These are phyloP conservation scores for Coracias cyanogaster DNA, from an alignment of 2,797 vertebrate genomes.

Conservation along the genomic window DNA sequence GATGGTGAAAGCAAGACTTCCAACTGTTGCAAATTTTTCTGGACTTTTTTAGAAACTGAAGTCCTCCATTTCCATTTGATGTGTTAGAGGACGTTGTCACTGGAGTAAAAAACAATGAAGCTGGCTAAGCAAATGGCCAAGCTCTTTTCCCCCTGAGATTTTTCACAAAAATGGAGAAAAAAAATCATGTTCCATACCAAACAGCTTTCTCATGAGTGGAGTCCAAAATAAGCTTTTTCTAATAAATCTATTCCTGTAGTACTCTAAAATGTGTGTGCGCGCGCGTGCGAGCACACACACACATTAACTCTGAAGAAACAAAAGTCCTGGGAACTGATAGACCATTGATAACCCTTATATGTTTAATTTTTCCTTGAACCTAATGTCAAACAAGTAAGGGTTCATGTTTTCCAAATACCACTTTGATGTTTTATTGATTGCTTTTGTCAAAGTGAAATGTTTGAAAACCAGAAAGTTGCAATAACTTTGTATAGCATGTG, in stretches of 20 bases:
- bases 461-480: constrained; percentile 16
- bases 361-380: constrained; percentile 35
- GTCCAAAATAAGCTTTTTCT: neutral
- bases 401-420: neutral
- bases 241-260: neutral
- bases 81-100: neutral
- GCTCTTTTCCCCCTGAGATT: neutral
- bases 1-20: neutral
- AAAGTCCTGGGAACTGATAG: neutral
- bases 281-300: neutral
- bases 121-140: neutral
- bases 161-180: neutral
- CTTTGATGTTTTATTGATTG: constrained; percentile 62
- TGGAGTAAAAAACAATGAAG: neutral
- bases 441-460: constrained; percentile 31
- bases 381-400: neutral
- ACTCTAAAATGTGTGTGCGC: neutral
- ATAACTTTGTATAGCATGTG: neutral
- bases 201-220: neutral
- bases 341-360: constrained; percentile 21
- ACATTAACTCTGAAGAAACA: neutral
- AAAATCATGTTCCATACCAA: neutral
- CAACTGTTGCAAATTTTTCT: neutral
- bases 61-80: neutral
- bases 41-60: neutral